phyloP scores from a whole-genome alignment of 2,888 invertebrate genomes.

The Dicyrtomina minuta region DNA sequence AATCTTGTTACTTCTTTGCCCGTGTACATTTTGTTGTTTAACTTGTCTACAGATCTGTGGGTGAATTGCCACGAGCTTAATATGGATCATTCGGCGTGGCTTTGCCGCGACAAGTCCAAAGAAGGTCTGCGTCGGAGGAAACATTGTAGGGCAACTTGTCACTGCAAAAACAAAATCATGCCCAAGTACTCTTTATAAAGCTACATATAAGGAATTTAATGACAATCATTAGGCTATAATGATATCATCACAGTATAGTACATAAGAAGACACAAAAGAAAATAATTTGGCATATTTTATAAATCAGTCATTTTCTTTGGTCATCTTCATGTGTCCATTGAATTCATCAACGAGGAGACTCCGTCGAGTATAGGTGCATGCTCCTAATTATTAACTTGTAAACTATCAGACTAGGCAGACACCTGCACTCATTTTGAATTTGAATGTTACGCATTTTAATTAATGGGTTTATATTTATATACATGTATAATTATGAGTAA shows the following conservation, averaged over 20 bases:
- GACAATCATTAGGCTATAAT: slow-evolving; percentile 31
- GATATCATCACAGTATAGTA: slow-evolving; percentile 20
- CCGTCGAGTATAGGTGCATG: background rate
- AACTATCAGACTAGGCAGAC: too few species aligned
- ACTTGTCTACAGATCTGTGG: slow-evolving; percentile 59
- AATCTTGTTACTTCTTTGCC: background rate
- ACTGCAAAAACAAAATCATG: slow-evolving; percentile 64
- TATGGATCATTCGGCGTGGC: slow-evolving; percentile 60
- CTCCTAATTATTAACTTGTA: background rate
- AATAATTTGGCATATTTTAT: slow-evolving; percentile 1
- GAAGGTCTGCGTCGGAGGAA: slow-evolving; percentile 62
- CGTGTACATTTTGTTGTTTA: slow-evolving; percentile 13
- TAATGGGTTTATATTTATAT: too few species aligned
- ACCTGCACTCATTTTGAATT: too few species aligned
- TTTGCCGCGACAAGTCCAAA: slow-evolving; percentile 62
- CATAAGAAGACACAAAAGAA: background rate
- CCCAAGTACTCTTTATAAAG: slow-evolving; percentile 38
- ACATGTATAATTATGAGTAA: too few species aligned
- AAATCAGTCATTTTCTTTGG: background rate
- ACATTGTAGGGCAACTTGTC: slow-evolving; percentile 73
- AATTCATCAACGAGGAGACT: background rate
- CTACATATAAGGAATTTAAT: slow-evolving; percentile 24
- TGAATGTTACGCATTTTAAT: too few species aligned
- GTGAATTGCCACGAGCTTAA: slow-evolving; percentile 70
- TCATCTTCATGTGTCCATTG: background rate